Evolutionary conservation across 2,888 invertebrate genomes (phyloP).

Genomic region (Pecten maximus): DNA sequence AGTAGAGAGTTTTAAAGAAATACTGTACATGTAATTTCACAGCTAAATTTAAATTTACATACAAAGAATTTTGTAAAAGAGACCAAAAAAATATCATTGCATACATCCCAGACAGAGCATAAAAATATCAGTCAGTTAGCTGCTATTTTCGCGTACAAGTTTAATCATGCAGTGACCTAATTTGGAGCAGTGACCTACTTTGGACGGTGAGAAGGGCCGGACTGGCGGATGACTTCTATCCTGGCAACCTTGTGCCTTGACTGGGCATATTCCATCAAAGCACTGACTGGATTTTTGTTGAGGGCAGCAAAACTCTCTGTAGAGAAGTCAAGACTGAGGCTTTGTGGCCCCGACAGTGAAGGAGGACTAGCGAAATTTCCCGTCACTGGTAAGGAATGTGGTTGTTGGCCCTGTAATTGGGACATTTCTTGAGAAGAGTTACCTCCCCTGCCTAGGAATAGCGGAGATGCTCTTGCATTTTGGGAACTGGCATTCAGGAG

Average conservation of each 20-base stretch:
- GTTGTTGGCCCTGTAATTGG: constrained; percentile 12
- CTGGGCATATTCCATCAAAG: constrained; percentile 83
- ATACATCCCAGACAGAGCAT: too few relatives aligned
- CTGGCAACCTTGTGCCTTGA: constrained; percentile 77
- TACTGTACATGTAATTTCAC: too few relatives aligned
- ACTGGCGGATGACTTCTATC: constrained; percentile 78
- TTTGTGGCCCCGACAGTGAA: constrained; percentile 46
- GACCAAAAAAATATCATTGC: too few relatives aligned
- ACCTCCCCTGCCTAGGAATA: constrained; percentile 27
- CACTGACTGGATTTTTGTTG: constrained; percentile 83
- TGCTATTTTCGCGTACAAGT: background rate
- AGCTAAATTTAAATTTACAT: too few relatives aligned
- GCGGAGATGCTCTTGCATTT: background rate
- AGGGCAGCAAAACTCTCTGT: constrained; percentile 80
- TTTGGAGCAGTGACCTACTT: constrained; percentile 79
- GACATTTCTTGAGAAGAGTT: constrained; percentile 33
- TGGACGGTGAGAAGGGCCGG: constrained; percentile 82
- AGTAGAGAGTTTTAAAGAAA: too few relatives aligned
- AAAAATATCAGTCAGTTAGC: background rate
- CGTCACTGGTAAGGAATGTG: constrained; percentile 37
- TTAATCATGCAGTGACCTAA: constrained; percentile 68
- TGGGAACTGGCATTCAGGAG: constrained; percentile 17
- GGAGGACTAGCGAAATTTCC: constrained; percentile 1
- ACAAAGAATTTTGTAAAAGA: too few relatives aligned
- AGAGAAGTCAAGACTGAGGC: constrained; percentile 61